Base-by-base conservation (phyloP, 2,797 vertebrate species). In the Myotis vivesi region DNA sequence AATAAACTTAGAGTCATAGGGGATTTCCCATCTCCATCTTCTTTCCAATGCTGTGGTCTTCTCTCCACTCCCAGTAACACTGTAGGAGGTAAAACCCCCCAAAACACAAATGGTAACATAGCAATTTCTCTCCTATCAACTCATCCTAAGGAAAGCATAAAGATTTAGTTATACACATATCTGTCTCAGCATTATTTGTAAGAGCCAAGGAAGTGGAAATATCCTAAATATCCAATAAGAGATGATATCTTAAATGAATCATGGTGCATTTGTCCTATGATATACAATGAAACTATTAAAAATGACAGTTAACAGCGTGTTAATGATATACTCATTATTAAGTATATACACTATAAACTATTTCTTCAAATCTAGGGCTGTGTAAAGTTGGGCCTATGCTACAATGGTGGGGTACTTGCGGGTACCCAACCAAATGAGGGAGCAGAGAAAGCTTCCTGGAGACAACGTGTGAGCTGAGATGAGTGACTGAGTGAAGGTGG, bases 171-270 rank as follows among this genome's bases (percentile, higher is more conserved):
- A 64, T 53, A 36, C 6, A 46, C 15, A 84, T 69, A 83, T 44
- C 57, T 23, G 66, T 85, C 33, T 91, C 53, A 66, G 25, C 3
- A 59, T 75, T 89, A 92, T 76, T 72, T 86, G 6, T 62, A 91
- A 92, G 15, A 23, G 7, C 13, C 11, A 19, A 41, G 38, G 30
- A 62, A 66, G n/a, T 13, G 28, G 15, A 83, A 82, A 88, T 7
- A 77, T 22, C 22, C 10, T 64, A 49, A 55, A 62, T 41, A 62
- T 68, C 8, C 25, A 79, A 41, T 8, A 87, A 55, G 8, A 79
- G n/a, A 30, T 51, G 38, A 88, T 33, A 55, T 15, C 36, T 85
- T 87, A 66, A 79, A 46, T 80, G 83, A 92, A 57, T 8, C 2
- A 46, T 19, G 19, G 16, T 80, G 12, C 0, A 55, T 33, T 57